These are phyloP conservation scores for Mercenaria mercenaria DNA, from an alignment of 1,140 invertebrate species.

Conservation along the genomic window DNA sequence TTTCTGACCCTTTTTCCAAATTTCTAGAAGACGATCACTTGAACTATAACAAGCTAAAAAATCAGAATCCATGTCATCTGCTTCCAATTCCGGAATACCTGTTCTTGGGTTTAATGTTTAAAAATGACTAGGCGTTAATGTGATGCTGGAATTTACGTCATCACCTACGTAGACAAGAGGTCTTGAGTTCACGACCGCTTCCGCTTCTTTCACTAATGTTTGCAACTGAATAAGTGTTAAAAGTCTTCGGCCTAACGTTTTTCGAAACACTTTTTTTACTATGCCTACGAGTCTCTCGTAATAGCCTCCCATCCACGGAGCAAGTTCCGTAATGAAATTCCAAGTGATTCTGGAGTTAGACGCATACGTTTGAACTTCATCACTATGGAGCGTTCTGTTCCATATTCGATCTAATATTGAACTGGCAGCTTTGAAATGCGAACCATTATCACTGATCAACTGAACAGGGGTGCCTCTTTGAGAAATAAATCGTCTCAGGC, in stretches of 20 bases:
- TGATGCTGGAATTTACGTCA: neutral
- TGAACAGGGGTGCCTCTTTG: neutral
- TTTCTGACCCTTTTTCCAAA: conserved; percentile 22
- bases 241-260: neutral
- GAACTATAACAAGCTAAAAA: neutral
- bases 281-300: conserved; percentile 9
- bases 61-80: neutral
- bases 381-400: neutral
- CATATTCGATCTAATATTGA: neutral
- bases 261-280: neutral
- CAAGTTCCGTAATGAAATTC: neutral
- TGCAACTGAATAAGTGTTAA: conserved; percentile 22
- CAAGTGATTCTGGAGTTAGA: neutral
- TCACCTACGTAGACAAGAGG: conserved; percentile 1
- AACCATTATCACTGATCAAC: conserved; percentile 34
- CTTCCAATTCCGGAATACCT: conserved; percentile 31
- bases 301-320: neutral
- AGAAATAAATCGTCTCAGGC: conserved; percentile 32
- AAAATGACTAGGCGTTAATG: conserved; percentile 13
- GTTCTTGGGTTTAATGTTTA: conserved; percentile 36
- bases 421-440: neutral
- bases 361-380: conserved; percentile 16
- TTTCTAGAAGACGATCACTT: neutral
- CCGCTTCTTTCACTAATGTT: conserved; percentile 3
- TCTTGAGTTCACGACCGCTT: conserved; percentile 4